Evolutionary conservation across 2,797 vertebrate species (phyloP), one percentile per base, ranked within the genome.

Genomic region (Spondyliosoma cantharus): DNA sequence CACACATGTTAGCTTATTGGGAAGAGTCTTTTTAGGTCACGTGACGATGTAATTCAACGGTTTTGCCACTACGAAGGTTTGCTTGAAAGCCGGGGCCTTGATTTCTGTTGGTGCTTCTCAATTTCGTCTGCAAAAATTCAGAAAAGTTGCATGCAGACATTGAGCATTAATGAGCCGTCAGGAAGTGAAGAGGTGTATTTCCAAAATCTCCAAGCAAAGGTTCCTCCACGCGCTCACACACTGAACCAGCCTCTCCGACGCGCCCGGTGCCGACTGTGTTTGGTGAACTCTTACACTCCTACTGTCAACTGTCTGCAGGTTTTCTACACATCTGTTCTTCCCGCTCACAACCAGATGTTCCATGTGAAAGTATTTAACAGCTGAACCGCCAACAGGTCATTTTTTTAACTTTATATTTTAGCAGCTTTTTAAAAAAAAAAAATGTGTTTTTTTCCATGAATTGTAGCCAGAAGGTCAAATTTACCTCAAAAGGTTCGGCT

Each of bases 251-350:
- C 17, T 61, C 14, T 37, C 13, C 11, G 9, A 3, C 29, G 7
- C 0, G 24, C 20, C 5, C 49, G 27, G 19, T 17, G 5, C 7
- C 16, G 16, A 49, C 4, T 32, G 76, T 15, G 68, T 80, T 62
- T 75, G 84, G 81, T 82, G 70, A 81, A 79, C 78, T 42, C 52
- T 68, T 74, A 25, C 71, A 46, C 78, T 83, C 52, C 66, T 5
- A 2, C 45, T 76, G 29, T 65, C 58, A 2, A 4, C 3, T n/a
- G 1, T 53, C 22, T 62, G 63, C 82, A 84, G 59, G 67, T 82
- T 76, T 84, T 81, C 62, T 70, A 77, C 76, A 87, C 81, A 66
- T 49, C 29, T 45, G 68, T 69, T 75, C 64, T 42, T 69, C 29
- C 22, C 24, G 1, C 58, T 50, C 50, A 54, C 66, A 54, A 78